Conservation (phyloP, 2,797 vertebrate species). For the Echeneis naucrates region DNA sequence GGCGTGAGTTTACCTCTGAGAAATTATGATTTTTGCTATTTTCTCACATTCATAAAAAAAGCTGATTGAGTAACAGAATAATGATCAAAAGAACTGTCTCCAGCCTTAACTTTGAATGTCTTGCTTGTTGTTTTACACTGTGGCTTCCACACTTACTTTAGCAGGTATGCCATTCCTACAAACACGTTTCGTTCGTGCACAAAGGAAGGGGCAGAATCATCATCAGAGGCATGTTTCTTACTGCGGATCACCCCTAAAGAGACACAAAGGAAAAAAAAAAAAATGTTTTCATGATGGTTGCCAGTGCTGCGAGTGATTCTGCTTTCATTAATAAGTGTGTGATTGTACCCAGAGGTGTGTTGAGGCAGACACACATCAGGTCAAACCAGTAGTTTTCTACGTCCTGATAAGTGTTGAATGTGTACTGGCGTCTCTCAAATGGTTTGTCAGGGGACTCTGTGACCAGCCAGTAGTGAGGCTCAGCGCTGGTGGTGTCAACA, state of each 20-base stretch:
- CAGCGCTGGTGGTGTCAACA: constrained; percentile 92
- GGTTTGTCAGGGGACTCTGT: constrained; percentile 87
- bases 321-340: not conserved
- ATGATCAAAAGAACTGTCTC: not conserved
- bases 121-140: not conserved
- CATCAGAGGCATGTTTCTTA: constrained; percentile 60
- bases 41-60: not conserved
- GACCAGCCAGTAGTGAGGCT: constrained; percentile 95
- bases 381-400: constrained; percentile 98
- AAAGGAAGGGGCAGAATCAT: constrained; percentile 59
- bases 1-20: no score
- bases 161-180: constrained; percentile 60
- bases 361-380: constrained; percentile 95
- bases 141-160: constrained; percentile 70
- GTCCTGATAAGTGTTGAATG: constrained; percentile 85
- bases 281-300: no score
- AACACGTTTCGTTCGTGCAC: constrained; percentile 75
- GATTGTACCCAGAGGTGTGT: constrained; percentile 92
- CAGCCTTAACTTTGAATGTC: not conserved
- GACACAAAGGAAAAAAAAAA: not conserved
- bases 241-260: constrained; percentile 86
- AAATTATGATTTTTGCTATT: no score
- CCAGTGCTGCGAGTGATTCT: not conserved
- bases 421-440: constrained; percentile 89
- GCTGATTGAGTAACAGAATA: no score